These are phyloP conservation scores for Lonchura striata DNA, from an alignment of 2,113 vertebrate species.

Conservation along the genomic window DNA sequence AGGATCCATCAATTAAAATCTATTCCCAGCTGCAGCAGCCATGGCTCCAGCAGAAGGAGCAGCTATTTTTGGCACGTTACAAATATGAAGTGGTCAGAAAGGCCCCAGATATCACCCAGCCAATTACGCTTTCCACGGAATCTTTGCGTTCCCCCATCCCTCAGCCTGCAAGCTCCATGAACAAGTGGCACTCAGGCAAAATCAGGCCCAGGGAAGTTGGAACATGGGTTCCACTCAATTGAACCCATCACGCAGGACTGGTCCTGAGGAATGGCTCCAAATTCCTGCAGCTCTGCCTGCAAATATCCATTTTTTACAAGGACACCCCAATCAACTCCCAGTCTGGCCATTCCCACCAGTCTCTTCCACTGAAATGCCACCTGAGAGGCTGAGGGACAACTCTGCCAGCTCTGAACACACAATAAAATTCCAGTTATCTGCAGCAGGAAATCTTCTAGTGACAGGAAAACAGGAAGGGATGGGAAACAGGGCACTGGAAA, in stretches of 20 bases:
- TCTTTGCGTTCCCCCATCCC: background rate
- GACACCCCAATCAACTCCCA: background rate
- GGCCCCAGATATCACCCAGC: background rate
- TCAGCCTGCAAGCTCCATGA: background rate
- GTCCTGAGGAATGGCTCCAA: background rate
- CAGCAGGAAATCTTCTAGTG: background rate
- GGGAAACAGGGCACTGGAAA: background rate
- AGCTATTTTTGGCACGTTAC: constrained; percentile 37
- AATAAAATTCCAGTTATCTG: background rate
- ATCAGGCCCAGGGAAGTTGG: background rate
- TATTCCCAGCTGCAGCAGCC: constrained; percentile 41
- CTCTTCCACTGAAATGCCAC: background rate
- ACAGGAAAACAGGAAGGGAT: background rate
- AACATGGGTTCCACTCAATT: constrained; percentile 29
- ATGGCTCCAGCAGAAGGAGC: background rate
- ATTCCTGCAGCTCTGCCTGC: background rate
- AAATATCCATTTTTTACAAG: background rate
- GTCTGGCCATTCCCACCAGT: background rate
- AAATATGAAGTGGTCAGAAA: constrained; percentile 8
- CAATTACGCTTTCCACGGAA: background rate
- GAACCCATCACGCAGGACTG: background rate
- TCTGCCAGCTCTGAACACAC: background rate
- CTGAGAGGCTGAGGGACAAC: background rate
- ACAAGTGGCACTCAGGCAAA: background rate
- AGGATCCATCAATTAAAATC: constrained; percentile 65